Base-by-base conservation (phyloP, 2,797 vertebrate species). In the Chaunax sp. region DNA sequence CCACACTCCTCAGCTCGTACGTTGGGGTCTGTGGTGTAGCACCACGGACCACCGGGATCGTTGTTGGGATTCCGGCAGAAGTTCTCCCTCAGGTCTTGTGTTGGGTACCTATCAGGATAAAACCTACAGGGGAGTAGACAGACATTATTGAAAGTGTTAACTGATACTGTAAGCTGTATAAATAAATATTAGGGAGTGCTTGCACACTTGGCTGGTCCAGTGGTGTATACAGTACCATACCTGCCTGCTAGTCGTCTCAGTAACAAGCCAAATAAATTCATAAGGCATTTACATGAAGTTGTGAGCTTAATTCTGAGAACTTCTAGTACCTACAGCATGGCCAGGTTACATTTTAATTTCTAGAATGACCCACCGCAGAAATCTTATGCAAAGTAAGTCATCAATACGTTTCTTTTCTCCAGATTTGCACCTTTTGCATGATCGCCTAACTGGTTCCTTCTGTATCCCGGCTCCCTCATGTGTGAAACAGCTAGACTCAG, bases 31-130 rank as follows among this genome's bases (percentile, higher is more conserved):
- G 94, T 97, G 75, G 98, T 99, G 89, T 97, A 99, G 78, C 98
- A 99, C 98, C 98, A 99, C 0, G 97, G 98, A 57, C 98, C 97
- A 79, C 95, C 95, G 46, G 94, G 94, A 83, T 98, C 96, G 77
- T 96, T 96, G 89, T 95, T 95, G 56, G 98, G 98, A 90, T 99
- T 99, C 75, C 98, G 94, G 77, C 98, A 99, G 91, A 97, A 98
- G 92, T 99, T 99, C 90, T 96, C 95, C 86, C 94, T 92, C 79
- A 99, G 94, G 92, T 98, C 96, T 87, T 96, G 96, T 77, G 85
- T 94, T 77, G 94, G 95, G 93, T 96, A 96, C 63, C 81, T 79
- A 59, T 92, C 87, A 15, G 91, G 91, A 81, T 89, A 88, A 85
- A 89, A 92, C 93, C 95, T 97, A 89, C 93, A 94, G 91, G 92